Base-by-base conservation (phyloP, 1,140 invertebrate genomes). In the Papilio glaucus region DNA sequence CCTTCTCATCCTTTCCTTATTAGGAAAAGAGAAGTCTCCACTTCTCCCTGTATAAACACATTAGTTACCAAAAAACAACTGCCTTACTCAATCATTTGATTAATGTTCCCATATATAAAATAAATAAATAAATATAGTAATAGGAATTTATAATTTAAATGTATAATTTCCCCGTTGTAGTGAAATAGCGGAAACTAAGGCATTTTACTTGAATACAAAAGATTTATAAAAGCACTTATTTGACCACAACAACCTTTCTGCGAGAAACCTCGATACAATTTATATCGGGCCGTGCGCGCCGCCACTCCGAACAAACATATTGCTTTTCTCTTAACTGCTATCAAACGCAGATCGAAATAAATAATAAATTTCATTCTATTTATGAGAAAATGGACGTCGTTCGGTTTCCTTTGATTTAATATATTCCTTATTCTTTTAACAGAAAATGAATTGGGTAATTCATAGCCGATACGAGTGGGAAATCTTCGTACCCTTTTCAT, bases 311-410 rank as follows among this genome's bases (percentile, higher is more conserved):
- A 9, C 7, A 2, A 10, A 10, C 45, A 9, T 49, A 21, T 49
- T 49, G 8, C 21, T 49, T 21, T 49, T 49, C 18, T 49, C 21
- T 21, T 21, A 49, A 49, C 42, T 12, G n/a, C n/a, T 0, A 49
- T 49, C 45, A 49, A 49, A 24, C 45, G 15, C 45, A 49, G 18
- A 49, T 45, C 21, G 18, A 49, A 49, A 49, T 49, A 49, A 49
- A 49, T 49, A 49, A 49, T 49, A 24, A 21, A 49, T 45, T 45
- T 45, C 7, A 49, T 49, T 49, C 8, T 49, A 21, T 21, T 49
- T 49, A 49, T 49, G 9, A 49, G 15, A 49, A 49, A 49, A 49
- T 21, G 45, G 45, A 49, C 45, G 45, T 49, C 8, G 45, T 49
- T 49, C 18, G 15, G 8, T 21, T 49, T 2, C n/a, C n/a, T n/a